A percentile compares a stretch with the other conserved stretches of the same genome.
These are phyloP conservation scores for Lepilemur ruficaudatus DNA, from an alignment of 2,797 vertebrate genomes.

Conservation along the genomic window DNA sequence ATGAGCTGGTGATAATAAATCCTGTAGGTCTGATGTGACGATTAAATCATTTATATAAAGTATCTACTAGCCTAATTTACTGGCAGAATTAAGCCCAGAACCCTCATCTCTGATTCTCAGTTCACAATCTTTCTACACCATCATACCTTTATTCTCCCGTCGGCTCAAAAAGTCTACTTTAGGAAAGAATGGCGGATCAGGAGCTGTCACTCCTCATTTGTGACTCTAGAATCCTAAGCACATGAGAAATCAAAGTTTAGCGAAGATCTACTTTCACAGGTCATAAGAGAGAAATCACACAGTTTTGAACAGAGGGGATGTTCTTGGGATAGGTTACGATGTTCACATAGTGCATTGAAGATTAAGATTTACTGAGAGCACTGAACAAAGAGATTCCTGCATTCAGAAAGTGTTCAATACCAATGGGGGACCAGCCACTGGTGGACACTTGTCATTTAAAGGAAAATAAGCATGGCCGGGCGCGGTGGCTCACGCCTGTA, in stretches of 20 bases:
- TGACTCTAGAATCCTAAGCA: not conserved
- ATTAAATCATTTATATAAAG: not conserved
- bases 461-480: not conserved
- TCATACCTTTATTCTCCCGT: not conserved
- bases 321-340: not conserved
- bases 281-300: not conserved
- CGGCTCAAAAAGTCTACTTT: not conserved
- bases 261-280: not conserved
- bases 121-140: not conserved
- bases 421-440: not conserved
- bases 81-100: not conserved
- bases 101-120: not conserved
- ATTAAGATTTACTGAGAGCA: not conserved
- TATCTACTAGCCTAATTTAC: not conserved
- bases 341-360: not conserved
- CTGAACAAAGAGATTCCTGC: not conserved
- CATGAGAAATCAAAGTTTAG: not conserved
- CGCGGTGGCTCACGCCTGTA: no score
- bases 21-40: not conserved
- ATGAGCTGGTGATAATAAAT: not conserved
- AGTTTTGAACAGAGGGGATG: not conserved
- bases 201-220: not conserved
- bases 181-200: not conserved
- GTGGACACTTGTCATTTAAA: not conserved
- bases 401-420: not conserved